Evolutionary conservation across 2,113 vertebrate species (phyloP).

Genomic region (Herpailurus yagouaroundi): DNA sequence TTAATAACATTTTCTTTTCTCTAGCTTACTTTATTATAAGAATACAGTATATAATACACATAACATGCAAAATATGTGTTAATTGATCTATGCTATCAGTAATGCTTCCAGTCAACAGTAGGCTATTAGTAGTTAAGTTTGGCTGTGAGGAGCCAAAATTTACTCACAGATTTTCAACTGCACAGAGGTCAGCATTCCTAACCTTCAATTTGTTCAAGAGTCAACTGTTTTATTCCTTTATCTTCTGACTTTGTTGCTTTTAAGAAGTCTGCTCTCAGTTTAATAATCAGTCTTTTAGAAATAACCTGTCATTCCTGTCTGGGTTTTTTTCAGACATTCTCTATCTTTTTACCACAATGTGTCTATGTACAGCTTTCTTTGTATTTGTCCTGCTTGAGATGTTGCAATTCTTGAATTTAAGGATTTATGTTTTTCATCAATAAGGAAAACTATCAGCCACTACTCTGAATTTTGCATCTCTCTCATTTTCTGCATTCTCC

Average conservation of each 20-base stretch:
- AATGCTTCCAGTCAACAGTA: neutral
- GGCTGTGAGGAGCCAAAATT: neutral
- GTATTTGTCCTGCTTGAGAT: neutral
- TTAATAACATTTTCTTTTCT: neutral
- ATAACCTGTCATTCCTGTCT: neutral
- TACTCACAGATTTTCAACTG: neutral
- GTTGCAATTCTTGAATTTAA: neutral
- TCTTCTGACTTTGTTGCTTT: neutral
- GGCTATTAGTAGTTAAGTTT: neutral
- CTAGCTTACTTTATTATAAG: neutral
- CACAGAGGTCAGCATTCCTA: neutral
- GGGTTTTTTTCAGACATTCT: neutral
- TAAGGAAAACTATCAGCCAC: neutral
- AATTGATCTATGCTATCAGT: neutral
- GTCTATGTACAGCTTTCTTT: neutral
- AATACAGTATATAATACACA: neutral
- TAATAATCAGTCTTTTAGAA: neutral
- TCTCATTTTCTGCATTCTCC: constrained; percentile 31
- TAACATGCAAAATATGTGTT: neutral
- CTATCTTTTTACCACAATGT: neutral
- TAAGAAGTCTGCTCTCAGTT: neutral
- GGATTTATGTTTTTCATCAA: neutral
- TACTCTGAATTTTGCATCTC: neutral
- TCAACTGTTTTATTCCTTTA: neutral
- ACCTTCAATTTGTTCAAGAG: neutral